phyloP scores from a whole-genome alignment of 92 coral and sea anemone species.

The Porites divaricata region DNA sequence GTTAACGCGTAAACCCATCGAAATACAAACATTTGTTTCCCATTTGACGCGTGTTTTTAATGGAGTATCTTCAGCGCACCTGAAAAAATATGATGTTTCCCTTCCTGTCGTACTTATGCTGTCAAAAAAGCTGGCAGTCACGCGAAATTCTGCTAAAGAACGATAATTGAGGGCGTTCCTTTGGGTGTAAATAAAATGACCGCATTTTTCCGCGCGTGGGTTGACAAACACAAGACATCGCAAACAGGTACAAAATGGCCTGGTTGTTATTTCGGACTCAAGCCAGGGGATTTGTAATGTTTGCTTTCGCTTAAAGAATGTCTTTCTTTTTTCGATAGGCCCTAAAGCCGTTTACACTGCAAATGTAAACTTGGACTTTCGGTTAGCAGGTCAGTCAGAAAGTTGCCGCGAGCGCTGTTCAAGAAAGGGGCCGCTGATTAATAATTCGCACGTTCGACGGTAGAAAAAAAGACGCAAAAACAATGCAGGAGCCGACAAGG shows the following conservation, averaged over 20 bases:
- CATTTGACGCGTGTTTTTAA: constrained; percentile 1
- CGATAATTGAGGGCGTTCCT: constrained; percentile 5
- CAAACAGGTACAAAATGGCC: constrained; percentile 12
- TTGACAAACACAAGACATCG: constrained; percentile 35
- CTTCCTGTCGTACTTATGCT: constrained; percentile 11
- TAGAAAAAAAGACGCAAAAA: constrained; percentile 6
- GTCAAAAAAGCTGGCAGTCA: constrained; percentile 10
- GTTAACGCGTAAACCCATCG: not conserved
- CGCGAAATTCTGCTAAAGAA: not conserved
- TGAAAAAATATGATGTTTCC: constrained; percentile 18
- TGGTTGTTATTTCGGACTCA: constrained; percentile 24
- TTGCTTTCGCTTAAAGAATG: constrained; percentile 31
- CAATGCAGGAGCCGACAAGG: constrained; percentile 8
- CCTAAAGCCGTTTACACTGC: constrained; percentile 39
- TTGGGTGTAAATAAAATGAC: constrained; percentile 27
- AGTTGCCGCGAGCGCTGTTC: constrained; percentile 9
- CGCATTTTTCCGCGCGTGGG: constrained; percentile 49
- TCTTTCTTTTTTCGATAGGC: constrained; percentile 29
- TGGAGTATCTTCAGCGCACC: constrained; percentile 13
- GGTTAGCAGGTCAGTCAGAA: constrained; percentile 15
- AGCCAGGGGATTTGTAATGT: constrained; percentile 38
- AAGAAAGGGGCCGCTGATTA: constrained; percentile 10
- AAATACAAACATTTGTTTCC: constrained; percentile 4
- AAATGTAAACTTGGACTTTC: constrained; percentile 18
- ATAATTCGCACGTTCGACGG: constrained; percentile 2